Conservation (phyloP, 2,113 vertebrate species). For the Gymnogyps californianus region DNA sequence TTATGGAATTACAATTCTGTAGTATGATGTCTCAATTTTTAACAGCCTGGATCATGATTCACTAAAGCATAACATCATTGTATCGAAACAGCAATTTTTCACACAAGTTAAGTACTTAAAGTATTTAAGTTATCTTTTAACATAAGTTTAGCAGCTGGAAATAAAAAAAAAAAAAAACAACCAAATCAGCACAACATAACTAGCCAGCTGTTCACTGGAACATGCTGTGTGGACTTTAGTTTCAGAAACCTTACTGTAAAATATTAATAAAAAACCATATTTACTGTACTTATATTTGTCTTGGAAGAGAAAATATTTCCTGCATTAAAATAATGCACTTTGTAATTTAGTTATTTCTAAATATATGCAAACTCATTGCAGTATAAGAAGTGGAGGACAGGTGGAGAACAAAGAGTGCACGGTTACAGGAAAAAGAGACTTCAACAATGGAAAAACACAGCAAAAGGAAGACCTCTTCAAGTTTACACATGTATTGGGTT, state of each 20-base stretch:
- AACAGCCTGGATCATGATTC: not conserved
- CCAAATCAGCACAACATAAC: not conserved
- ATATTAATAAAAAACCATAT: not conserved
- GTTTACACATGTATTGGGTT: not conserved
- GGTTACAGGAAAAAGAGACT: not conserved
- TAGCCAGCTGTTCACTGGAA: not conserved
- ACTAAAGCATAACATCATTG: not conserved
- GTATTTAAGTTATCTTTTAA: not conserved
- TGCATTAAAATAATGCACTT: not conserved
- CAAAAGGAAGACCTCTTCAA: not conserved
- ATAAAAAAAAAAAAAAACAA: not conserved
- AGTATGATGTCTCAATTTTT: not conserved
- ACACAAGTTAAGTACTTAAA: not conserved
- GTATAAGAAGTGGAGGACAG: not conserved
- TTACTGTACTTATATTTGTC: not conserved
- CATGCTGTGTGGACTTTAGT: too few species aligned
- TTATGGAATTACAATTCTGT: not conserved
- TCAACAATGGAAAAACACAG: not conserved
- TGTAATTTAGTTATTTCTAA: not conserved
- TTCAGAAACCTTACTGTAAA: not conserved
- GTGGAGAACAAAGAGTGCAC: not conserved
- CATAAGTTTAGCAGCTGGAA: not conserved
- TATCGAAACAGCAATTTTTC: not conserved
- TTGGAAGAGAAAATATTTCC: not conserved
- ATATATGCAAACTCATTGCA: not conserved